phyloP scores from a whole-genome alignment of 2,888 invertebrate genomes.

The Temnothorax rugatulus region DNA sequence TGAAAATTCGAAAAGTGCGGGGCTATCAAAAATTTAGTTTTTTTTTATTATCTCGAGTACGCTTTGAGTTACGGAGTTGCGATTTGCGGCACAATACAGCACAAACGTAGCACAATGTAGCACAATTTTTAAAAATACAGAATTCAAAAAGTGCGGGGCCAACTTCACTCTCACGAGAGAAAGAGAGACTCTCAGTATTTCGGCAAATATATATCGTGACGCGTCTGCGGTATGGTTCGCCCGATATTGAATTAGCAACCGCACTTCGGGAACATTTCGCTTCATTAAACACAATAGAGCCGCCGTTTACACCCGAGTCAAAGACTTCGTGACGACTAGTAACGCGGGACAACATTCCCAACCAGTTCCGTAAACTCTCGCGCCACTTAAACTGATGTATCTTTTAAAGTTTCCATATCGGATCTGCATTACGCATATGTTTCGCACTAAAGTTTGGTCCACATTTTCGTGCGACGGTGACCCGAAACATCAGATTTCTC shows the following conservation, averaged over 20 bases:
- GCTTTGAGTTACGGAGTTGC: too few relatives aligned
- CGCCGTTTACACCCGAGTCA: not conserved
- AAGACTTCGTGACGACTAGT: not conserved
- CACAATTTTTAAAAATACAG: too few relatives aligned
- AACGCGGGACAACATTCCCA: not conserved
- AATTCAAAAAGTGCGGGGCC: too few relatives aligned
- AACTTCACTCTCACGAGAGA: not conserved
- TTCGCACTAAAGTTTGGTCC: not conserved
- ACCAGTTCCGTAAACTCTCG: not conserved
- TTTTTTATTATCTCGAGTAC: too few relatives aligned
- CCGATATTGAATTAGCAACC: not conserved
- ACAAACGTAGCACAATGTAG: too few relatives aligned
- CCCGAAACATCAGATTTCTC: conserved; percentile 83
- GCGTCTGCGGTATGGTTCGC: not conserved
- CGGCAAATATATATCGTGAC: not conserved
- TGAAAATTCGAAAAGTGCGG: too few relatives aligned
- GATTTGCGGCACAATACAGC: too few relatives aligned
- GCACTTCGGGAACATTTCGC: not conserved
- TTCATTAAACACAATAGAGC: not conserved
- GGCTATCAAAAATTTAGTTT: too few relatives aligned
- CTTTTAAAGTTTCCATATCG: not conserved
- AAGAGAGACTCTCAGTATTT: not conserved
- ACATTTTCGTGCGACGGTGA: conserved; percentile 67
- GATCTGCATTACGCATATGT: not conserved
- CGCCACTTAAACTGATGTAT: not conserved